Evolutionary conservation across 2,888 invertebrate genomes (phyloP).

Genomic region (Drosophila mayaguana): DNA sequence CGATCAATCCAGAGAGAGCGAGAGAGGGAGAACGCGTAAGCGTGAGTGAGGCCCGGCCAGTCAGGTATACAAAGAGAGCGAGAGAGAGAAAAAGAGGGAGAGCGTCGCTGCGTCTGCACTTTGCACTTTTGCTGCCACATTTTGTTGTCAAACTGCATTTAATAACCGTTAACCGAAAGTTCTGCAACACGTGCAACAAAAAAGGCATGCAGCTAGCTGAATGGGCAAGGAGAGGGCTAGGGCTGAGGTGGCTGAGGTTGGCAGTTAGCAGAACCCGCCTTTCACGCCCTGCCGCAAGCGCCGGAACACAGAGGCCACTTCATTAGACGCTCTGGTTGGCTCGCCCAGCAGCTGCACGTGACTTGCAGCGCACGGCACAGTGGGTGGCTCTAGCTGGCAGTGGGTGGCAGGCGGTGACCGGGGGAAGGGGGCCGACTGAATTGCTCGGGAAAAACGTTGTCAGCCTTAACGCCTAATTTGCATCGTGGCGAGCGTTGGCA

Average conservation of each 20-base stretch:
- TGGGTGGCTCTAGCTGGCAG: background rate
- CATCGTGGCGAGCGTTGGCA: conserved; percentile 46
- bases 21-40: background rate
- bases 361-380: conserved; percentile 40
- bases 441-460: conserved; percentile 6
- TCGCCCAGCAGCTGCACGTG: conserved; percentile 72
- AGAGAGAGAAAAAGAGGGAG: conserved; percentile 1
- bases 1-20: background rate
- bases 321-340: conserved; percentile 65
- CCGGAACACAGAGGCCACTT: conserved; percentile 49
- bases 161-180: conserved; percentile 79
- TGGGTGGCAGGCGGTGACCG: rapidly evolving
- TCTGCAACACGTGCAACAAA: conserved; percentile 73
- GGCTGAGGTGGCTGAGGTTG: background rate
- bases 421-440: background rate
- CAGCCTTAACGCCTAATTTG: conserved; percentile 60
- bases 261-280: background rate
- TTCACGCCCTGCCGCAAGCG: conserved; percentile 20
- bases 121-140: conserved; percentile 70
- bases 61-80: background rate
- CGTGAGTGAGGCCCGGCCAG: background rate
- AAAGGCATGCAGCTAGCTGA: background rate
- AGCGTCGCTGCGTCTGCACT: conserved; percentile 54
- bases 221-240: background rate
- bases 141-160: conserved; percentile 74